Evolutionary conservation across 2,888 invertebrate genomes (phyloP), one percentile per base, ranked within the genome.

Genomic region (Pheosia gnoma): DNA sequence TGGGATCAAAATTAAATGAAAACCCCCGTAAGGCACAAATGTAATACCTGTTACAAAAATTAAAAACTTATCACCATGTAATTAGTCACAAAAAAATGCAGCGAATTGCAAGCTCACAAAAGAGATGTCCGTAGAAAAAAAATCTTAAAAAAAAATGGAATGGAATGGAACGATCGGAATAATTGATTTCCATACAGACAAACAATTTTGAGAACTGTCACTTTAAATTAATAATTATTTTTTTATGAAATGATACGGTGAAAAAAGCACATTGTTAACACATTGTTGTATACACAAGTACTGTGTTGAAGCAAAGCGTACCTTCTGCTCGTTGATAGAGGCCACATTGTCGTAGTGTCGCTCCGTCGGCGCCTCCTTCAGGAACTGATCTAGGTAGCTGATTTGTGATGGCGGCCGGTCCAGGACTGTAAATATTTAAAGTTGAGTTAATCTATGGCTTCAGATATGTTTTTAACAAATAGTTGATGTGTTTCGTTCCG

Each of bases 341-440:
- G 90, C 82, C 55, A 93, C 91, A 71, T 93, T 93, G 70, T 93
- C 93, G 79, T 93, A 93, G 70, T 91, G 93, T 8, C 91, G 81
- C 71, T 92, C 94, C 79, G 89, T 84, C 0, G 91, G 91, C 3
- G 89, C 89, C 41, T 98, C 98, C 84, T 97, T 98, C 77, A 98
- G 94, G 87, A 98, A 98, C 83, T 98, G 97, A 84, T 98, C 98
- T 84, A 97, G 90, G 89, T 98, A 98, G 71, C 98, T 98, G 96
- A 98, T 97, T 90, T 98, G 98, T 45, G 98, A 98, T 49, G 97
- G 96, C 59, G 98, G 97, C 74, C 98, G 95, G 84, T 98, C 98
- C 93, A 97, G 89, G 92, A 98, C 98, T 98, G 94, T 70, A 89
- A 91, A 51, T 51, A 3, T 9, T 59, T 58, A 0, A 36, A 13